Conservation (phyloP, 2,113 vertebrate species). For the Tychaedon coryphoeus region DNA sequence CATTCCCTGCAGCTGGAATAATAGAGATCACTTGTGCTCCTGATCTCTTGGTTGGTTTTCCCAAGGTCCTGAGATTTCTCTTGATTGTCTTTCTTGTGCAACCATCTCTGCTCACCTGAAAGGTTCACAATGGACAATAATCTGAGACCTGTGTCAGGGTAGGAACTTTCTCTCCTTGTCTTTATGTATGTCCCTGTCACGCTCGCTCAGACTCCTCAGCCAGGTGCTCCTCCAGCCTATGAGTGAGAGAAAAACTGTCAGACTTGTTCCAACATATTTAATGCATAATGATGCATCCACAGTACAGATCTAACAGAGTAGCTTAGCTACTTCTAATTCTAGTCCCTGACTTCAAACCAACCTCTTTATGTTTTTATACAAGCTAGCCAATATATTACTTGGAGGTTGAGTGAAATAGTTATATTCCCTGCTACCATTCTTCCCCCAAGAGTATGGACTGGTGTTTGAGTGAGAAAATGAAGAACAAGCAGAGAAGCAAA, state of each 20-base stretch:
- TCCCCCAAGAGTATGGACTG: background rate
- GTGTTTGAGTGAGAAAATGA: background rate
- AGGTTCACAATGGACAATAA: background rate
- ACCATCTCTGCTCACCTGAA: background rate
- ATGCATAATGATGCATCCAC: background rate
- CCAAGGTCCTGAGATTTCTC: background rate
- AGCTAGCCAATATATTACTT: background rate
- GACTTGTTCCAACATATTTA: background rate
- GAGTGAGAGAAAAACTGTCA: background rate
- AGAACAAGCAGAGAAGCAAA: background rate
- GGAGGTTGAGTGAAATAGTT: background rate
- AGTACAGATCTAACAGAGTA: background rate
- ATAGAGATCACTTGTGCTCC: background rate
- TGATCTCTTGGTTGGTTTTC: background rate
- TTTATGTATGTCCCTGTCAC: background rate
- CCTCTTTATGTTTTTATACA: background rate
- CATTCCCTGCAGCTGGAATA: background rate
- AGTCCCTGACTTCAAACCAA: background rate
- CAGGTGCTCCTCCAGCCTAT: accelerated
- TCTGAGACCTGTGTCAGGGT: background rate
- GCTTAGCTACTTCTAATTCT: background rate
- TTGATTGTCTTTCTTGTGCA: background rate
- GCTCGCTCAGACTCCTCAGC: background rate
- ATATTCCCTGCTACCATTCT: background rate
- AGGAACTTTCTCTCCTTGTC: background rate